Conservation (phyloP, 2,888 invertebrate species). For the Lasius fuliginosus region DNA sequence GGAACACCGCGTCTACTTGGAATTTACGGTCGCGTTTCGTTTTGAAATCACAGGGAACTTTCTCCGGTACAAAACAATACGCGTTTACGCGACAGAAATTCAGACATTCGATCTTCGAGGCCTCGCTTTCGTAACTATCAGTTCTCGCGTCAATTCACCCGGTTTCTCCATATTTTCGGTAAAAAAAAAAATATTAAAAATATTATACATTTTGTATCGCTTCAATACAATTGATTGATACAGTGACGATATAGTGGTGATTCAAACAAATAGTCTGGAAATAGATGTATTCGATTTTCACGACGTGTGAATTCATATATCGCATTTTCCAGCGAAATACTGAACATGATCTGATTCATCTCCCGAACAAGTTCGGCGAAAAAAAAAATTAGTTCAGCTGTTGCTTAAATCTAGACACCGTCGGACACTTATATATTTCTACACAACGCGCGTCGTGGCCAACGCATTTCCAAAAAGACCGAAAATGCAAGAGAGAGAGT, state of each 20-base stretch:
- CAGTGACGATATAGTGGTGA: too few relatives aligned
- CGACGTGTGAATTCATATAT: background rate
- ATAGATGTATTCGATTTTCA: background rate
- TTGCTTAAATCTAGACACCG: conserved; percentile 14
- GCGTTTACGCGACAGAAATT: conserved; percentile 16
- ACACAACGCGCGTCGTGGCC: conserved; percentile 63
- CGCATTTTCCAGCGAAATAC: background rate
- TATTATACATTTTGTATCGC: background rate
- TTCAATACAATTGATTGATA: background rate
- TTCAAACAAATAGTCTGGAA: background rate
- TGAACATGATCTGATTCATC: background rate
- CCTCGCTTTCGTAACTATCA: background rate
- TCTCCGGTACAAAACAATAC: conserved; percentile 59
- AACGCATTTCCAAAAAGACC: conserved; percentile 83
- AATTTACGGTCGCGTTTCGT: conserved; percentile 60
- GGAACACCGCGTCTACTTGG: conserved; percentile 40
- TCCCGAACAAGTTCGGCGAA: background rate
- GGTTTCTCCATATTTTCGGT: background rate
- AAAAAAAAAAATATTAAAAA: conserved; percentile 1
- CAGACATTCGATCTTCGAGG: background rate
- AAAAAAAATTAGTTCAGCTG: conserved; percentile 10
- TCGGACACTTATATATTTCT: conserved; percentile 67
- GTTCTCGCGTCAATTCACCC: background rate
- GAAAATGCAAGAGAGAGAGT: conserved; percentile 76
- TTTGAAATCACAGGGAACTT: conserved; percentile 64